phyloP scores from a whole-genome alignment of 2,888 invertebrate genomes.

The Leptopterna dolabrata region DNA sequence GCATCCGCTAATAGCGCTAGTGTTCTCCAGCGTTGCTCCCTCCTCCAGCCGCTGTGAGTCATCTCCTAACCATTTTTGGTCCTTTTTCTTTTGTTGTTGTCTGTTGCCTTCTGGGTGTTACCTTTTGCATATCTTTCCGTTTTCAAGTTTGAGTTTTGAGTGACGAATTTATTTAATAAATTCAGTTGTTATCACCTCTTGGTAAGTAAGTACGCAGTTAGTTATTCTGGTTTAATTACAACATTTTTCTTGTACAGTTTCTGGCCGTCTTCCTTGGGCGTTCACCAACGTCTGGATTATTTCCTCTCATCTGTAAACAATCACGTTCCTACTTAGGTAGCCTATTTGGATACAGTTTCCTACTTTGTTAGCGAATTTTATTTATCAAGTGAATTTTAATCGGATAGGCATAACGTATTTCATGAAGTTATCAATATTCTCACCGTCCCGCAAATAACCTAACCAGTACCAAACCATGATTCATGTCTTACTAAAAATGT shows the following conservation, averaged over 20 bases:
- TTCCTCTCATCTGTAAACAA: too few relatives aligned
- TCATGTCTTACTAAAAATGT: too few relatives aligned
- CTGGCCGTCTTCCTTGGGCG: not conserved
- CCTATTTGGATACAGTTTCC: too few relatives aligned
- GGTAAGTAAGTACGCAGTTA: not conserved
- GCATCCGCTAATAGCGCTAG: not conserved
- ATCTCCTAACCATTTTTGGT: conserved; percentile 1
- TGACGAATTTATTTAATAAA: not conserved
- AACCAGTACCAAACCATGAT: too few relatives aligned
- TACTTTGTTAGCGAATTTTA: too few relatives aligned
- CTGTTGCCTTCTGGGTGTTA: not conserved
- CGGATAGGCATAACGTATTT: too few relatives aligned
- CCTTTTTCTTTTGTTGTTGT: not conserved
- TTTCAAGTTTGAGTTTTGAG: not conserved
- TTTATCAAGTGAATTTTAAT: too few relatives aligned
- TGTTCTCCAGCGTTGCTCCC: not conserved
- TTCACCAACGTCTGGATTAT: not conserved
- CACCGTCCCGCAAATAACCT: too few relatives aligned
- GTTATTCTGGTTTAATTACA: not conserved
- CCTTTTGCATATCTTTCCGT: not conserved
- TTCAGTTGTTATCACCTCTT: not conserved
- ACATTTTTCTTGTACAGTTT: not conserved
- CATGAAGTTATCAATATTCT: too few relatives aligned
- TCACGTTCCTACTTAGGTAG: too few relatives aligned
- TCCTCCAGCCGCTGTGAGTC: conserved; percentile 7